Conservation (phyloP, 2,888 invertebrate species). For the Crocallis elinguaria region DNA sequence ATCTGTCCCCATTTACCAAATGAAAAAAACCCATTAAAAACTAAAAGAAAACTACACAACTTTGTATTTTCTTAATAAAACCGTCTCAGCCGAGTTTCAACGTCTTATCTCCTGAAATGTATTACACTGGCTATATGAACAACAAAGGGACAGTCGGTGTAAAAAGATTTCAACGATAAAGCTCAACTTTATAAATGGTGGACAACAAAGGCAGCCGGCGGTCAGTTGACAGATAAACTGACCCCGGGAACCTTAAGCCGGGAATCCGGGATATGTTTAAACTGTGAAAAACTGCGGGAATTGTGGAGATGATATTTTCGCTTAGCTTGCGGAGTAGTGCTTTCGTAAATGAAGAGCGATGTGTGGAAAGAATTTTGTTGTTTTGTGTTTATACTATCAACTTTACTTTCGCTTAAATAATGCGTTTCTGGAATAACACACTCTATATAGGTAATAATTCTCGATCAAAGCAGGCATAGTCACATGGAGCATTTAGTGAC, state of each 20-base stretch:
- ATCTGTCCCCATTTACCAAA: neutral
- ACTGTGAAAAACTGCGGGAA: constrained; percentile 26
- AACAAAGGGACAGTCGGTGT: constrained; percentile 33
- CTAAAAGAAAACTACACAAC: neutral
- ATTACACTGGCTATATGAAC: constrained; percentile 15
- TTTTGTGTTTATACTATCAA: neutral
- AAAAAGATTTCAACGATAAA: constrained; percentile 41
- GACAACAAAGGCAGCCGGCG: constrained; percentile 37
- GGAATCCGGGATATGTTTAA: constrained; percentile 22
- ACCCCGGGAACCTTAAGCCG: constrained; percentile 18
- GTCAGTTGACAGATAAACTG: constrained; percentile 45
- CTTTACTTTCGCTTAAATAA: too few species aligned
- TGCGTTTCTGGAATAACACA: too few species aligned
- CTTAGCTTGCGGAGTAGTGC: constrained; percentile 6
- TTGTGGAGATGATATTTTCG: constrained; percentile 12
- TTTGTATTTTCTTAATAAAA: neutral
- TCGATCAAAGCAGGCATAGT: too few species aligned
- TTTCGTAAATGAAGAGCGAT: constrained; percentile 11
- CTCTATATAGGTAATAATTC: too few species aligned
- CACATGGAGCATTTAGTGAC: too few species aligned
- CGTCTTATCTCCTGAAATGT: constrained; percentile 2
- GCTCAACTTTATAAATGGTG: constrained; percentile 45
- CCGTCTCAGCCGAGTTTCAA: neutral
- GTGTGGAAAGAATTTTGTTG: neutral
- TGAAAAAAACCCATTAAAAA: neutral